Percentiles rank a stretch among this genome's conserved stretches.
Evolutionary conservation across 1,140 invertebrate genomes (phyloP).

Genomic region (Cylas formicarius): DNA sequence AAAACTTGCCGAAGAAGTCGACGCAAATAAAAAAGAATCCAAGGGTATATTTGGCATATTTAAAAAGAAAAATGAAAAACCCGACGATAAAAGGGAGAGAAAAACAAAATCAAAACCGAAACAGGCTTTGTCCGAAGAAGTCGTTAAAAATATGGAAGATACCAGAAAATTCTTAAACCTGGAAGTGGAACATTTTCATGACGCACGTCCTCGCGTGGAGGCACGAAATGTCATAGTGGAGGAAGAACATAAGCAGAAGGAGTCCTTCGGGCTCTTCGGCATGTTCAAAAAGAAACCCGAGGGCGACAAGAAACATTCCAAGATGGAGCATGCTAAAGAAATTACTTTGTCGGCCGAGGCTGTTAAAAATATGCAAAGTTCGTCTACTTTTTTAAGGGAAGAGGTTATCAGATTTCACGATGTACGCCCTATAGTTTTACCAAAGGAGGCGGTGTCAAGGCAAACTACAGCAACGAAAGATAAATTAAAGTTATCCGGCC

Average conservation of each 20-base stretch:
- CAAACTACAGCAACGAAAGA: neutral
- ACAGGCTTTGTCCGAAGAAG: conserved; percentile 21
- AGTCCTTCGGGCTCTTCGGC: conserved; percentile 15
- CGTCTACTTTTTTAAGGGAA: conserved; percentile 17
- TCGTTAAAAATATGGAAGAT: conserved; percentile 24
- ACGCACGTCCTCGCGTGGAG: conserved; percentile 11
- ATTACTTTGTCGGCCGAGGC: neutral
- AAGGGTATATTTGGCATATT: conserved; percentile 10
- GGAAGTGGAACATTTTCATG: conserved; percentile 28
- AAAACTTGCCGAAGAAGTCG: conserved; percentile 1
- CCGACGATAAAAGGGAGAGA: conserved; percentile 4
- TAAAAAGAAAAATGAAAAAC: conserved; percentile 8
- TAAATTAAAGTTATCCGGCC: neutral
- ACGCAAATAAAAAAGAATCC: conserved; percentile 10
- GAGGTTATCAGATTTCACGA: conserved; percentile 23
- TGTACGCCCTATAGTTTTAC: conserved; percentile 14
- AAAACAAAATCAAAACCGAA: conserved; percentile 10
- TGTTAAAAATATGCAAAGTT: conserved; percentile 6
- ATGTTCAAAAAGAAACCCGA: conserved; percentile 18
- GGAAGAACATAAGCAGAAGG: conserved; percentile 2
- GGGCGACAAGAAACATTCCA: neutral
- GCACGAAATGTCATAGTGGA: neutral
- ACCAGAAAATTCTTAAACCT: conserved; percentile 25
- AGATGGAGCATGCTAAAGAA: neutral
- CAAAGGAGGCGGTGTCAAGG: neutral